These are phyloP conservation scores for Callosobruchus maculatus DNA, from an alignment of 2,888 invertebrate species.

Conservation along the genomic window DNA sequence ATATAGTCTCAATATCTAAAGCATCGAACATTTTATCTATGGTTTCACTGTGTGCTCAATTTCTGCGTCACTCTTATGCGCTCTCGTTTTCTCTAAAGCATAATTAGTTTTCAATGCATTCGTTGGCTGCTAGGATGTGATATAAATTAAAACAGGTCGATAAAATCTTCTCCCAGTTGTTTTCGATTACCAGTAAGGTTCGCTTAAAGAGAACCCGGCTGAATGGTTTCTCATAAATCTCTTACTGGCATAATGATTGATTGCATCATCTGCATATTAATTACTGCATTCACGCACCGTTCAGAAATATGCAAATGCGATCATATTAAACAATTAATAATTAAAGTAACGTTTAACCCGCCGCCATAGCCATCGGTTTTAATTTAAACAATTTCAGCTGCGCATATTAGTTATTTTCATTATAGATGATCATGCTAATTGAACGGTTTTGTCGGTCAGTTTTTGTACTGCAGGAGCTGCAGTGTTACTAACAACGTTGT, in stretches of 20 bases:
- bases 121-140: not conserved
- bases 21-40: no score
- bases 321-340: not conserved
- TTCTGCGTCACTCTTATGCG: no score
- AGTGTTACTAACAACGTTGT: no score
- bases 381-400: not conserved
- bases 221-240: not conserved
- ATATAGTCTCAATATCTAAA: no score
- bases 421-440: not conserved
- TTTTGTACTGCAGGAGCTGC: not conserved
- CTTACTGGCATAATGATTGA: not conserved
- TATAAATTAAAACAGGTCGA: not conserved
- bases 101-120: not conserved
- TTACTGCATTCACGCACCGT: not conserved
- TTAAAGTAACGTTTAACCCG: not conserved
- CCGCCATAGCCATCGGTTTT: not conserved
- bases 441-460: not conserved
- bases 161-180: not conserved
- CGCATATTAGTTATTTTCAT: not conserved
- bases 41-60: no score
- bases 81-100: not conserved
- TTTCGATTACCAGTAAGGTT: not conserved
- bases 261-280: not conserved
- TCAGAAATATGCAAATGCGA: not conserved
- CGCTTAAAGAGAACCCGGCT: not conserved